Evolutionary conservation across 2,888 invertebrate species (phyloP).

Genomic region (Dolomedes plantarius): DNA sequence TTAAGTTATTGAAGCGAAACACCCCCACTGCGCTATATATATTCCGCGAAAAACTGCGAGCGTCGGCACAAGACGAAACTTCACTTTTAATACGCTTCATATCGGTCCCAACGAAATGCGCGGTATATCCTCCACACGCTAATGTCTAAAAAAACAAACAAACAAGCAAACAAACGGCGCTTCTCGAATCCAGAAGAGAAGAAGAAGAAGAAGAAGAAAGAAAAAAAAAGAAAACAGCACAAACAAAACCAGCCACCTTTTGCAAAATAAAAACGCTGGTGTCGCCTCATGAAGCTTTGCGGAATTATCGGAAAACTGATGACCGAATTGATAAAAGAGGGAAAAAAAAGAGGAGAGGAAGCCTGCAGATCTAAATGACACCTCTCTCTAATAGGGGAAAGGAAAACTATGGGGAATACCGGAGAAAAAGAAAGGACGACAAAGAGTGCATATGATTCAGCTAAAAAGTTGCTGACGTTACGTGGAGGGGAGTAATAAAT

Average conservation of each 20-base stretch:
- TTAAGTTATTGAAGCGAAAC: no score
- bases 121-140: not conserved
- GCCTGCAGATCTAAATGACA: slow-evolving; percentile 49
- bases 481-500: not conserved
- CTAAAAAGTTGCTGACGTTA: slow-evolving; percentile 8
- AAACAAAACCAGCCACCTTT: not conserved
- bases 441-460: slow-evolving; percentile 2
- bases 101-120: not conserved
- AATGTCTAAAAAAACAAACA: not conserved
- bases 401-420: not conserved
- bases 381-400: slow-evolving; percentile 34
- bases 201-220: no score
- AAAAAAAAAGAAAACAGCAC: not conserved
- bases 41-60: not conserved
- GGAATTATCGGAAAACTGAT: slow-evolving; percentile 6
- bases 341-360: not conserved
- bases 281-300: not conserved
- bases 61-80: not conserved
- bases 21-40: no score
- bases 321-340: not conserved
- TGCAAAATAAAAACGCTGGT: not conserved
- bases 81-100: not conserved
- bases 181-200: no score
- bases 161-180: not conserved
- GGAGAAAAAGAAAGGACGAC: not conserved